Base-by-base conservation (phyloP, 2,888 invertebrate species). In the Trissolcus brochymenae region DNA sequence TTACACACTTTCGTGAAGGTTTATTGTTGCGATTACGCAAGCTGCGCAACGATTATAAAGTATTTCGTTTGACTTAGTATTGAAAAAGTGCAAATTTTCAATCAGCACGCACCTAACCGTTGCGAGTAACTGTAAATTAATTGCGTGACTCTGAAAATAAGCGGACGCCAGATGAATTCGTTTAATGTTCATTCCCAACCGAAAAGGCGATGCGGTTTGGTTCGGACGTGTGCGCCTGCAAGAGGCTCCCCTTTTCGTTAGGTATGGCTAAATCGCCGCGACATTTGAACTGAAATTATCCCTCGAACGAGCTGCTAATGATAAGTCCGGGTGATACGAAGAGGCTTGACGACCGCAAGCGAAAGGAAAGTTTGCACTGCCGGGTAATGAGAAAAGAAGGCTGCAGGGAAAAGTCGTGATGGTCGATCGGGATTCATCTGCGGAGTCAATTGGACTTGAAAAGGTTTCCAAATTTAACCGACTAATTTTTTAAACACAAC, bases 341-440 rank as follows among this genome's bases (percentile, higher is more conserved):
- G 62, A 67, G 49, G 4, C 35, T 11, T 35, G 51, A 29, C 56
- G 49, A 57, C 59, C 71, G 35, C 62, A 55, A 59, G 72, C 71
- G 72, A 76, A 76, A 62, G 61, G 76, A 76, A 72, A 76, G 76
- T 76, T 71, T 46, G 55, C 62, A 60, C 46, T 46, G 46, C 46
- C 46, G 16, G 61, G 49, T 60, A 51, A 51, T 16, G 54, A 56
- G 71, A 59, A 67, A 62, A 67, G 67, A 67, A 66, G 76, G 35
- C 40, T 56, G 41, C 51, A 76, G 57, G 35, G 72, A 76, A 76
- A 72, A 71, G 62, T 76, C 71, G 17, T 9, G 56, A 61, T 57
- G 49, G 29, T 72, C 53, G 51, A 43, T 61, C 46, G 46, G 14
- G n/a, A n/a, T n/a, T 46, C 16, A 46, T 16, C 16, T 46, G 14